Percentiles rank a stretch among this genome's conserved stretches.
phyloP scores from a whole-genome alignment of 2,797 vertebrate genomes.

The Poeciliopsis infans region DNA sequence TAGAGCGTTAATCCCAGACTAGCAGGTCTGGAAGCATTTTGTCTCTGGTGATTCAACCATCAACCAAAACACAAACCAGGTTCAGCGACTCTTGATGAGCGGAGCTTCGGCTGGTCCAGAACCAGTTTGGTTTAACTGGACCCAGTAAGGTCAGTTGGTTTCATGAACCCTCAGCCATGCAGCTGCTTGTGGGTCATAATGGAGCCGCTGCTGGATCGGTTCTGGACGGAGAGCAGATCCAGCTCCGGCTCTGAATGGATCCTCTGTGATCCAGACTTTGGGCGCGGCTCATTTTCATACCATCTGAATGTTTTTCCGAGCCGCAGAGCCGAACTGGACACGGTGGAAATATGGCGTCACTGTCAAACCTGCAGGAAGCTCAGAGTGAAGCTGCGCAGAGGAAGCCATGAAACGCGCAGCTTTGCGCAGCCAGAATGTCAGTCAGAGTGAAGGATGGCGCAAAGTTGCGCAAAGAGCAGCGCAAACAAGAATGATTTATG shows the following conservation, averaged over 20 bases:
- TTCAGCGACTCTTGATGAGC: no score
- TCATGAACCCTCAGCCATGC: no score
- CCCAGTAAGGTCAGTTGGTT: no score
- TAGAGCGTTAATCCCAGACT: no score
- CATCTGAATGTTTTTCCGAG: not conserved
- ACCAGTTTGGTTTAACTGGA: not conserved
- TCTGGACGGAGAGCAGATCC: not conserved
- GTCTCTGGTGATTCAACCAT: no score
- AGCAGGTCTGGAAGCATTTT: no score
- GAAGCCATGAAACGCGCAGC: not conserved
- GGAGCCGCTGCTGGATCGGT: no score
- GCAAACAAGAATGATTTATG: slow-evolving; percentile 48
- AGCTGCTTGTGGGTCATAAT: no score
- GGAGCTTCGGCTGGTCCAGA: not conserved
- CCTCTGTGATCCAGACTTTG: not conserved
- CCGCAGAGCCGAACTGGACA: no score
- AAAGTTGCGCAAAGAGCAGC: slow-evolving; percentile 23
- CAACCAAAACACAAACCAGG: no score
- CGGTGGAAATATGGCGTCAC: no score
- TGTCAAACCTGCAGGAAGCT: not conserved
- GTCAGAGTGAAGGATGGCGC: slow-evolving; percentile 8
- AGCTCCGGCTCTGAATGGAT: not conserved
- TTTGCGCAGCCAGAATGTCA: not conserved
- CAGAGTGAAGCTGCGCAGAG: not conserved
- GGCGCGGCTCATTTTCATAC: not conserved